These are phyloP conservation scores for Hypotaenidia philippensis DNA, from an alignment of 2,797 vertebrate genomes.

Conservation along the genomic window DNA sequence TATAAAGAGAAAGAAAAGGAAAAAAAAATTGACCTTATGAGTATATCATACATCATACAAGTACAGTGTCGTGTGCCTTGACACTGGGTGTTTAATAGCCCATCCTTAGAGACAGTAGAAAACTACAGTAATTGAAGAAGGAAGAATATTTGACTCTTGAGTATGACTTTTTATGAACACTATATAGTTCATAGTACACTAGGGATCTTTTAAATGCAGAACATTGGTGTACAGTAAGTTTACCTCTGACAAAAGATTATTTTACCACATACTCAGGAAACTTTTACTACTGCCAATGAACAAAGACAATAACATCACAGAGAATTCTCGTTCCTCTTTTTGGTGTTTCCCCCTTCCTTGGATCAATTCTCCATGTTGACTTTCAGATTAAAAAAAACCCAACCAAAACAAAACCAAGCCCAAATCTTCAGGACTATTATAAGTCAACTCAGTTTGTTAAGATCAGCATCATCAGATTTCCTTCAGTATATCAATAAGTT, in stretches of 20 bases:
- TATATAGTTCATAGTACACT: constrained; percentile 63
- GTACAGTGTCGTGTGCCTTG: constrained; percentile 5
- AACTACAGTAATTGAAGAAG: constrained; percentile 77
- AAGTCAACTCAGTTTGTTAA: neutral
- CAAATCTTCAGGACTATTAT: neutral
- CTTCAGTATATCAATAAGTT: neutral
- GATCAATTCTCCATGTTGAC: neutral
- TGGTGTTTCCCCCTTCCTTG: neutral
- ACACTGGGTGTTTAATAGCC: constrained; percentile 70
- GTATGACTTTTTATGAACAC: constrained; percentile 72
- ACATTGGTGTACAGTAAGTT: constrained; percentile 65
- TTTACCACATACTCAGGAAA: constrained; percentile 69
- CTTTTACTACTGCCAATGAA: constrained; percentile 67
- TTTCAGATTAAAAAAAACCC: neutral
- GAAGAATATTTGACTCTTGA: constrained; percentile 70
- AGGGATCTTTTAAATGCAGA: constrained; percentile 78
- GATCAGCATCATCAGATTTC: neutral
- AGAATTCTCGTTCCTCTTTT: neutral
- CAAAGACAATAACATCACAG: constrained; percentile 60
- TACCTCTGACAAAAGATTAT: constrained; percentile 78
- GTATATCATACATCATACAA: constrained; percentile 11
- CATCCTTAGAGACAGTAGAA: constrained; percentile 62
- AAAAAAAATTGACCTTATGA: constrained; percentile 10
- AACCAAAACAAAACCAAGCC: too few relatives aligned
- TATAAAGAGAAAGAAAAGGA: constrained; percentile 27